phyloP scores from a whole-genome alignment of 2,888 invertebrate genomes.

The Agriotes lineatus region DNA sequence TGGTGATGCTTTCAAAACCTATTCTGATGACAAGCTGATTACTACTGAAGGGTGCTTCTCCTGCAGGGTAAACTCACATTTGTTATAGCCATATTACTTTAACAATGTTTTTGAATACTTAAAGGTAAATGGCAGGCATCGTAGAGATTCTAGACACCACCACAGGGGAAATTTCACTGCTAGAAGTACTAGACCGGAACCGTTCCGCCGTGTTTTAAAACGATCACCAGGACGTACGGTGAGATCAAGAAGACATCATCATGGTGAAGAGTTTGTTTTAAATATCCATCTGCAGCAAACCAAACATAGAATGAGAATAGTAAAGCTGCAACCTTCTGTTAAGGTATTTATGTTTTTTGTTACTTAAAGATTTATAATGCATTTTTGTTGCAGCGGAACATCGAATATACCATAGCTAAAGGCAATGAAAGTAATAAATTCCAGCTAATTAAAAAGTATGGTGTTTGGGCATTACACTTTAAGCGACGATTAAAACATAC shows the following conservation, averaged over 20 bases:
- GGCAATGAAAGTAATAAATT: slow-evolving; percentile 72
- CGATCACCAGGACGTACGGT: slow-evolving; percentile 48
- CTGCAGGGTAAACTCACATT: slow-evolving; percentile 80
- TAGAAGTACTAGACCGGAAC: slow-evolving; percentile 48
- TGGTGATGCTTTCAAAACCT: slow-evolving; percentile 70
- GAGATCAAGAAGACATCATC: slow-evolving; percentile 66
- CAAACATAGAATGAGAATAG: slow-evolving; percentile 72
- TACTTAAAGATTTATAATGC: no score
- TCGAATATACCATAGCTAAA: slow-evolving; percentile 70
- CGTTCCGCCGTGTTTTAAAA: slow-evolving; percentile 46
- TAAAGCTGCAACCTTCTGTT: slow-evolving; percentile 76
- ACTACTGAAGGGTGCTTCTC: slow-evolving; percentile 91
- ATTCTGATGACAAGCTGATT: slow-evolving; percentile 75
- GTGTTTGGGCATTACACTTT: slow-evolving; percentile 74
- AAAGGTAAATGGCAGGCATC: slow-evolving; percentile 68
- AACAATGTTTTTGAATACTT: not conserved
- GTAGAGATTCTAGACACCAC: slow-evolving; percentile 62
- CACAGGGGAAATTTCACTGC: slow-evolving; percentile 49
- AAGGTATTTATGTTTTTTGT: no score
- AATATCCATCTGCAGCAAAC: slow-evolving; percentile 72
- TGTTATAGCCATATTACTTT: not conserved
- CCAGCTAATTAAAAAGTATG: slow-evolving; percentile 70
- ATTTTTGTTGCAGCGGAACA: slow-evolving; percentile 67
- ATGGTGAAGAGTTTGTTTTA: slow-evolving; percentile 68
- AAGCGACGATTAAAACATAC: slow-evolving; percentile 69